Percentiles rank a stretch among this genome's conserved stretches.
phyloP scores from a whole-genome alignment of 2,888 invertebrate species.

The Orthonevra nobilis region DNA sequence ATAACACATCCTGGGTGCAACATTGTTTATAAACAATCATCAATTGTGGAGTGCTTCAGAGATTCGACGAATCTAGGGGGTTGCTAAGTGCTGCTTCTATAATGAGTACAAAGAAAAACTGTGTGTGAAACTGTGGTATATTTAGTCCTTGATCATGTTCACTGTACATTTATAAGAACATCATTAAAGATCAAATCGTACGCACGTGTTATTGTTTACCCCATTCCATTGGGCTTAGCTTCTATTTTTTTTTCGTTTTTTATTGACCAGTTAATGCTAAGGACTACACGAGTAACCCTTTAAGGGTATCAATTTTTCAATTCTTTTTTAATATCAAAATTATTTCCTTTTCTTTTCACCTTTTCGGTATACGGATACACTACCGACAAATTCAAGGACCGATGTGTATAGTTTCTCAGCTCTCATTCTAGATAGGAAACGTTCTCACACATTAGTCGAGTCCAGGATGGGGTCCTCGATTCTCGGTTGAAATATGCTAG shows the following conservation, averaged over 20 bases:
- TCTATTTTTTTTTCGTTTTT: conserved; percentile 15
- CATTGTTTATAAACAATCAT: conserved; percentile 60
- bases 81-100: conserved; percentile 52
- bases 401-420: conserved; percentile 36
- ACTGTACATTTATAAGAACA: conserved; percentile 44
- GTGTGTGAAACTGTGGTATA: conserved; percentile 48
- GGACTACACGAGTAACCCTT: conserved; percentile 33
- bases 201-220: conserved; percentile 66
- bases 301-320: conserved; percentile 42
- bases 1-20: conserved; percentile 67
- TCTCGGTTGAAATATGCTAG: conserved; percentile 48
- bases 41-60: conserved; percentile 29
- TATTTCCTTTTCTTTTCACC: conserved; percentile 63
- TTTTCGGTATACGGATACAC: too few species aligned
- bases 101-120: conserved; percentile 34
- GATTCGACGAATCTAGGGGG: conserved; percentile 49
- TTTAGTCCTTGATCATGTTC: conserved; percentile 60
- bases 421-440: conserved; percentile 53
- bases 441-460: conserved; percentile 60
- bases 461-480: conserved; percentile 32
- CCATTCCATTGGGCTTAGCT: conserved; percentile 21
- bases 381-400: conserved; percentile 50
- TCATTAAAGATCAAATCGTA: conserved; percentile 62
- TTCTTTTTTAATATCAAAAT: conserved; percentile 47
- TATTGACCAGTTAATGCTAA: conserved; percentile 28